Percentiles rank a stretch among this genome's conserved stretches.
Evolutionary conservation across 2,888 invertebrate genomes (phyloP).

Genomic region (Auanema freiburgensis): DNA sequence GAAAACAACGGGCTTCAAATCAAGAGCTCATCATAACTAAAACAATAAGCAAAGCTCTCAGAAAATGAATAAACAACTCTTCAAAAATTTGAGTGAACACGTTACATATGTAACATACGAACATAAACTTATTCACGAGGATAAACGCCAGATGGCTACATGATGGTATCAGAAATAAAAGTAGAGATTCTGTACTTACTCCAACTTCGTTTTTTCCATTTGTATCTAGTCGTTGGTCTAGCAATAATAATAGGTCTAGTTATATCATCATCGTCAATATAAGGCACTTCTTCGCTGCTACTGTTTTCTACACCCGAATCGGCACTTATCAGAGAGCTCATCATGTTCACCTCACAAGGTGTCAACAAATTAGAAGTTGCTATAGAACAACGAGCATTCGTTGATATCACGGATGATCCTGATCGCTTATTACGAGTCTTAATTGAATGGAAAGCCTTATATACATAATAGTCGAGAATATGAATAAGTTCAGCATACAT

Average conservation of each 20-base stretch:
- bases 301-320: constrained; percentile 31
- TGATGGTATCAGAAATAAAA: too few species aligned
- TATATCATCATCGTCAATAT: constrained; percentile 38
- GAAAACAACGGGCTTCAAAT: too few species aligned
- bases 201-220: constrained; percentile 14
- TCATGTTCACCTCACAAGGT: constrained; percentile 42
- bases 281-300: constrained; percentile 22
- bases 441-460: constrained; percentile 18
- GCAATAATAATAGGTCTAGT: constrained; percentile 38
- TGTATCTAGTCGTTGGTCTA: constrained; percentile 22
- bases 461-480: constrained; percentile 40
- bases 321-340: constrained; percentile 26
- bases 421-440: constrained; percentile 5
- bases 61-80: too few species aligned
- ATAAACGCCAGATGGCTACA: too few species aligned
- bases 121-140: too few species aligned
- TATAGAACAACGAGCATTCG: constrained; percentile 2
- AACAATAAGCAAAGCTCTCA: too few species aligned
- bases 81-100: too few species aligned
- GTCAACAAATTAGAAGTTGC: constrained; percentile 19
- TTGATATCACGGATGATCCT: constrained; percentile 2
- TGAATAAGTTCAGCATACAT: constrained; percentile 44
- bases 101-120: too few species aligned
- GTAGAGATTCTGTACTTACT: constrained; percentile 9
- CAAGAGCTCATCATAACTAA: too few species aligned